A percentile compares a stretch with the other conserved stretches of the same genome.
phyloP scores from a whole-genome alignment of 2,113 vertebrate genomes.

The Sylvia atricapilla region DNA sequence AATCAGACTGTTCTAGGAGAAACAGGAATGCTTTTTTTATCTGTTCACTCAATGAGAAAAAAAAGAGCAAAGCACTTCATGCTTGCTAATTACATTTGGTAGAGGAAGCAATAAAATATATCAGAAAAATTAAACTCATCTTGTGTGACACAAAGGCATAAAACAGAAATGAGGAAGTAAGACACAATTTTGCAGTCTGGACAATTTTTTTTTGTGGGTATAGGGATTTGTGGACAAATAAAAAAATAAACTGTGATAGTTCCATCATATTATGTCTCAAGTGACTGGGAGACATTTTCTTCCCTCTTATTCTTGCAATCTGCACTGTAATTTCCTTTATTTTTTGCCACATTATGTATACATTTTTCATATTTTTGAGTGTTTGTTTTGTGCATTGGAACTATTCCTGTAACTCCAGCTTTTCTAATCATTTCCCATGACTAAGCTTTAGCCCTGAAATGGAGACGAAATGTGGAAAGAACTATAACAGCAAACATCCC shows the following conservation, averaged over 20 bases:
- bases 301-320: neutral
- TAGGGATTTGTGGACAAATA: neutral
- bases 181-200: neutral
- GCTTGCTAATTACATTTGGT: neutral
- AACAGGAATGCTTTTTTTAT: neutral
- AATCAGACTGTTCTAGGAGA: neutral
- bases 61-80: constrained; percentile 1
- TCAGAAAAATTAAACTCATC: neutral
- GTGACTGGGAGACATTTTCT: neutral
- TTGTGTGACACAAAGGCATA: neutral
- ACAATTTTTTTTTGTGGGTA: neutral
- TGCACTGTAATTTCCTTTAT: neutral
- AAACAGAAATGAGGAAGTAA: neutral
- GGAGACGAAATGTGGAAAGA: neutral
- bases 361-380: neutral
- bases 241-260: neutral
- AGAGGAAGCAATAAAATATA: neutral
- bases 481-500: neutral
- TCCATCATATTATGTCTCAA: neutral
- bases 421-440: neutral
- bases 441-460: neutral
- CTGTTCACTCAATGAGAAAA: neutral
- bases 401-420: neutral
- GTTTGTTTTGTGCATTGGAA: neutral
- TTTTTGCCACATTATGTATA: neutral